Evolutionary conservation across 2,797 vertebrate species (phyloP).

Genomic region (Trematomus bernacchii): DNA sequence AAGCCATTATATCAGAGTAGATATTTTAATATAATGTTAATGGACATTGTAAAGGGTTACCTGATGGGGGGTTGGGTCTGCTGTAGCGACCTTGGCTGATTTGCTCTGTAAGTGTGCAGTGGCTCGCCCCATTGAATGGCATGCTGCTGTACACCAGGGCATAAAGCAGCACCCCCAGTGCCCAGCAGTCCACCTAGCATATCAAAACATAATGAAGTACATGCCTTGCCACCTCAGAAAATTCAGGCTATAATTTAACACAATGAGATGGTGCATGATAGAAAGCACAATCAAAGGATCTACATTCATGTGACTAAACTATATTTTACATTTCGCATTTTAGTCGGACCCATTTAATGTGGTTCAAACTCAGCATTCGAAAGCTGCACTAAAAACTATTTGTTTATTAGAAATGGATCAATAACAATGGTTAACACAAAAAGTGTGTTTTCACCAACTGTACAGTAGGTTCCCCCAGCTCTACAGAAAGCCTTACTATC

Average conservation of each 20-base stretch:
- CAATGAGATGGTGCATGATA: neutral
- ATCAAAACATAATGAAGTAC: constrained; percentile 13
- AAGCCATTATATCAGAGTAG: neutral
- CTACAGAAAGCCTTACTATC: no score
- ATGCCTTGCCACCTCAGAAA: neutral
- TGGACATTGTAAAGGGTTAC: constrained; percentile 59
- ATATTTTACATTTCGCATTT: neutral
- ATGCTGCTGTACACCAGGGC: constrained; percentile 89
- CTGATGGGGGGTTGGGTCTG: constrained; percentile 86
- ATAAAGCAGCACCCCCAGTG: constrained; percentile 88
- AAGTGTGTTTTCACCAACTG: neutral
- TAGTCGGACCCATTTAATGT: neutral
- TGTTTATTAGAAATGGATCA: neutral
- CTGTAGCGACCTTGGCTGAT: constrained; percentile 86
- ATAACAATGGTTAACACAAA: neutral
- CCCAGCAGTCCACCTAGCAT: constrained; percentile 90
- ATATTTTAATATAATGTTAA: neutral
- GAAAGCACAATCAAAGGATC: neutral
- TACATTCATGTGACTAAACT: neutral
- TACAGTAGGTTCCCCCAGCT: no score
- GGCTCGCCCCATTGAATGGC: constrained; percentile 88
- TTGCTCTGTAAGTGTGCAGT: constrained; percentile 84
- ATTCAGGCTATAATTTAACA: neutral
- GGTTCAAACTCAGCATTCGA: neutral
- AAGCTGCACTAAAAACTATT: neutral